Conservation (phyloP, 2,113 vertebrate genomes). For the Nyctibius bracteatus region DNA sequence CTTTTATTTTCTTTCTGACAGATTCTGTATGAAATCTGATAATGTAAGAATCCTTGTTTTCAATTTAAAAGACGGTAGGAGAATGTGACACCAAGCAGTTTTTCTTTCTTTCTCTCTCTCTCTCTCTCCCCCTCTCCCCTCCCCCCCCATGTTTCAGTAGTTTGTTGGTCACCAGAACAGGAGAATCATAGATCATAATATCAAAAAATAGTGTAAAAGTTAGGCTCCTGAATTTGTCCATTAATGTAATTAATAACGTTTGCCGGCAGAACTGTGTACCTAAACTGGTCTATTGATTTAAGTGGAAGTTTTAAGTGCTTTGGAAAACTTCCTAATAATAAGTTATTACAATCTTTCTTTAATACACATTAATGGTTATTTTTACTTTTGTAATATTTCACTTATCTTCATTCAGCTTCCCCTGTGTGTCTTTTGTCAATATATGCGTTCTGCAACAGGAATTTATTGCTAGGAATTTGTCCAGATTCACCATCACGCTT, state of each 20-base stretch:
- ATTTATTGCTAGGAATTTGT: slow-evolving; percentile 18
- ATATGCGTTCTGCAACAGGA: background rate
- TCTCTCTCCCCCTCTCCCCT: too few relatives aligned
- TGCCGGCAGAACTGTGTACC: background rate
- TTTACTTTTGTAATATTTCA: background rate
- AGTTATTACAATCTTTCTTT: background rate
- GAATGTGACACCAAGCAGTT: background rate
- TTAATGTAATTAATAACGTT: background rate
- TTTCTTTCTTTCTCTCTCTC: fast-evolving
- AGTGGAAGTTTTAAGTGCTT: background rate
- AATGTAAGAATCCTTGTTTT: background rate
- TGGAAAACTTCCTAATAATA: background rate
- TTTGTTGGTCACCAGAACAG: background rate
- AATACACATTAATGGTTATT: background rate
- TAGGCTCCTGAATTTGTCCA: background rate
- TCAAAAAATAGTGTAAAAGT: background rate
- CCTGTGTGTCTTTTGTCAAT: background rate
- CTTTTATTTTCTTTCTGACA: background rate
- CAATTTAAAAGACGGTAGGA: background rate
- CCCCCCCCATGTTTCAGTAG: too few relatives aligned
- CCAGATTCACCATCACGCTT: background rate
- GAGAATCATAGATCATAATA: background rate
- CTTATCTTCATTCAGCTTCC: background rate
- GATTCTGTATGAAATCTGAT: background rate
- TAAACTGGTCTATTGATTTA: background rate